Evolutionary conservation across 1,140 invertebrate genomes (phyloP), one percentile per base, ranked within the genome.

Genomic region (Nasonia vitripennis): DNA sequence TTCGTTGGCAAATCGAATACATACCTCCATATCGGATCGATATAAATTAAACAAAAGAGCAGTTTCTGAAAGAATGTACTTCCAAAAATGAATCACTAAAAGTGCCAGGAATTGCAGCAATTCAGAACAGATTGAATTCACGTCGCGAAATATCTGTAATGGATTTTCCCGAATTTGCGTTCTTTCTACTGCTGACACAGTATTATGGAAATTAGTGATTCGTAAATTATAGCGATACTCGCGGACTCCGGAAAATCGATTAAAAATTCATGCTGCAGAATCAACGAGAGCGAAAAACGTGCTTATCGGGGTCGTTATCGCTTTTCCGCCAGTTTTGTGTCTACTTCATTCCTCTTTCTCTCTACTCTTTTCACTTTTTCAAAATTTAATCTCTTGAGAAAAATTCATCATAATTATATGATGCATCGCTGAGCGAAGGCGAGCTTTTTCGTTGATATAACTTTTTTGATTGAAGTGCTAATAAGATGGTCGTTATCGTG

Each of bases 171-270:
- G 17, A n/a, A 62, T 62, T 20, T 7, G 55, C 20, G 55, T 62
- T 62, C 48, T 62, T 62, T 62, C 55, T n/a, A 20, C 17, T 62
- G 55, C 55, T 62, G 55, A 62, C 55, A n/a, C 7, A 10, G 11
- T 73, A 73, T 73, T 73, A 73, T 37, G 70, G 6, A 73, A 37
- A 73, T 73, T 11, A 73, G 27, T 73, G 70, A 73, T 73, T 73
- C 34, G 31, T 31, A 37, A 34, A 73, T 73, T 37, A 71, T 71
- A 10, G 23, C n/a, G 20, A 51, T 73, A 74, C 17, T 3, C 55
- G 17, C 17, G 62, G 9, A 31, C 70, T 68, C 73, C 34, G 73
- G 77, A 62, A 62, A 62, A 20, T 62, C 20, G 55, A 62, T 62
- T 62, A 62, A 62, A 51, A 51, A 62, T 62, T 62, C 55, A 62